Conservation (phyloP, 2,888 invertebrate species). For the Polyommatus icarus region DNA sequence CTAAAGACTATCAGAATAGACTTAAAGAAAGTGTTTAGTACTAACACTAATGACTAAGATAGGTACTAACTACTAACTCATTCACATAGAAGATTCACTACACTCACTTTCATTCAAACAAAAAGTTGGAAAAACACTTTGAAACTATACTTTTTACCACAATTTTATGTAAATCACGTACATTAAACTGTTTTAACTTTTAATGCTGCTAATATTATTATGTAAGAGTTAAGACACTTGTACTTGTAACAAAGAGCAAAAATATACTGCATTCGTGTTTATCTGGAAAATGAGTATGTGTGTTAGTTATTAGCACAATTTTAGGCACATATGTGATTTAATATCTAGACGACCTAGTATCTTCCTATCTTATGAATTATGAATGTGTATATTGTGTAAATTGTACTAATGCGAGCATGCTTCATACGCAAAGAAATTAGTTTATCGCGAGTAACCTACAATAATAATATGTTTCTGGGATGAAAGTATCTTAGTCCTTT, state of each 20-base stretch:
- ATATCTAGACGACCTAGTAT: neutral
- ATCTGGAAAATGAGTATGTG: neutral
- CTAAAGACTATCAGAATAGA: too few relatives aligned
- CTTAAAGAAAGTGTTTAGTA: too few relatives aligned
- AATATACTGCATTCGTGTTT: neutral
- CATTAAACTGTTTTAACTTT: neutral
- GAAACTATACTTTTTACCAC: neutral
- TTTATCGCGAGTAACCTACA: too few relatives aligned
- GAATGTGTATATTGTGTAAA: neutral
- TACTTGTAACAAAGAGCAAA: neutral
- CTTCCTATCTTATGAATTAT: neutral
- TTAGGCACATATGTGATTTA: neutral
- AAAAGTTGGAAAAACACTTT: neutral
- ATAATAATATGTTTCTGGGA: too few relatives aligned
- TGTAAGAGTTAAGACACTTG: neutral
- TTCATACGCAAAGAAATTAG: neutral
- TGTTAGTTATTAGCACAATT: neutral
- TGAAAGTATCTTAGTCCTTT: too few relatives aligned
- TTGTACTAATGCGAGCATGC: neutral
- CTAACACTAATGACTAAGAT: too few relatives aligned
- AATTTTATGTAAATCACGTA: neutral
- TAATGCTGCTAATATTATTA: neutral
- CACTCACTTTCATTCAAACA: constrained; percentile 1
- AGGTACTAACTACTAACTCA: too few relatives aligned
- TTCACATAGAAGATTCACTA: too few relatives aligned